Base-by-base conservation (phyloP, 30 jellyfish, hydroid and myxozoan species). In the Nemopilema nomurai region DNA sequence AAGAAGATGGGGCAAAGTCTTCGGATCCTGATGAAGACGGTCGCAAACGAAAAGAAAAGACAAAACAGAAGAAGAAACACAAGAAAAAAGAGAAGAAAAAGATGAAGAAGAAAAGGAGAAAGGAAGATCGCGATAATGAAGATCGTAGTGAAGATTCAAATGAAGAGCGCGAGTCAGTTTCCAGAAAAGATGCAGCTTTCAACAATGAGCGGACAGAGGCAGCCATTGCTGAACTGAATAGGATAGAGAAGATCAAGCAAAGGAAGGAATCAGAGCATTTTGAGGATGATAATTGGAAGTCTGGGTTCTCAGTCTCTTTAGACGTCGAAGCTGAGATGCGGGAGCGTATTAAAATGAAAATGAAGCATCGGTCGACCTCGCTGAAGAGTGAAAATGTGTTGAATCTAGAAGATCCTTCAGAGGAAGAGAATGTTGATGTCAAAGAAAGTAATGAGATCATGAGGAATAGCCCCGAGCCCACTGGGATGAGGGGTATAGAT, bases 261-360 rank as follows among this genome's bases (percentile, higher is more conserved):
- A 32, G 21, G n/a, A 66, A 17, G 32, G 19, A 8, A 62, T 26
- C 29, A 8, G 49, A 1, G 17, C 8, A 18, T 33, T 29, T 23
- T 25, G 50, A 1, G 63, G 67, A 21, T 0, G 20, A 13, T 76
- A 74, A 52, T 21, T 26, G 1, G 25, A 24, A 19, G 33, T 33
- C 86, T 7, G 65, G 28, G 6, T 18, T 7, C 21, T 23, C 13
- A 9, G 32, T 13, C 8, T 19, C 20, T 0, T 50, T 52, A 9
- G 52, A 51, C 52, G 71, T 6, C n/a, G 91, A 82, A 31, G 69
- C 84, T 0, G 91, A 82, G 51, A 82, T 70, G 27, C 49, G 91
- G 28, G 84, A 82, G 26, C 69, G 91, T 23, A 82, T 69, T 69
- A 82, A 70, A 32, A 18, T 66, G 84, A 82, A 82, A 82, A 67